Evolutionary conservation across 2,888 invertebrate genomes (phyloP).

Genomic region (Phasia obesa): DNA sequence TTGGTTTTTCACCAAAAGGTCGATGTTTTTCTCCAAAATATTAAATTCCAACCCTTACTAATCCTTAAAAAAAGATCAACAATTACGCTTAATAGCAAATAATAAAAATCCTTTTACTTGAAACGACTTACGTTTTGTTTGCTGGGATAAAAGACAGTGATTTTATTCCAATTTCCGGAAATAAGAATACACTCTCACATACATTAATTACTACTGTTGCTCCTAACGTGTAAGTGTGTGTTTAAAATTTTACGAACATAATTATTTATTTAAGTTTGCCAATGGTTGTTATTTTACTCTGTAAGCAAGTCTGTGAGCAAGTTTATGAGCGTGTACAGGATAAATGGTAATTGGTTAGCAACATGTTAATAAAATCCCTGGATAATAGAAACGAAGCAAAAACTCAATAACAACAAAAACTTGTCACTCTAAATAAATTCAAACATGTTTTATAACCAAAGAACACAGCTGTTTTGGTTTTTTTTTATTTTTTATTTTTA

Average conservation of each 20-base stretch:
- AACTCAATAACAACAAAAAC: conserved; percentile 12
- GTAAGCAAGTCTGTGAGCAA: background rate
- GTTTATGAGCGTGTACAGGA: conserved; percentile 24
- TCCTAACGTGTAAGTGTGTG: background rate
- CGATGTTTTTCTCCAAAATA: no score
- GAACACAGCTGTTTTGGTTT: conserved; percentile 21
- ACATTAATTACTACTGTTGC: background rate
- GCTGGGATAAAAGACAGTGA: background rate
- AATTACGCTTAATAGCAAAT: no score
- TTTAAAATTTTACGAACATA: conserved; percentile 37
- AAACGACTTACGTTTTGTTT: no score
- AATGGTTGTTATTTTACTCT: conserved; percentile 5
- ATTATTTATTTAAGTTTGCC: conserved; percentile 30
- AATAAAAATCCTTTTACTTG: no score
- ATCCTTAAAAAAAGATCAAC: no score
- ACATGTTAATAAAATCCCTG: conserved; percentile 66
- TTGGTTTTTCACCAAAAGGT: no score
- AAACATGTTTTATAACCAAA: conserved; percentile 5
- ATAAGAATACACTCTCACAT: conserved; percentile 19
- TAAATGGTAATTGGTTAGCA: conserved; percentile 68
- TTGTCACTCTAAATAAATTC: conserved; percentile 34
- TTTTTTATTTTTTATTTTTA: background rate
- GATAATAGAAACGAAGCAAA: conserved; percentile 46
- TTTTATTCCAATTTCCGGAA: conserved; percentile 55
- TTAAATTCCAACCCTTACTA: no score